A percentile compares a stretch with the other conserved stretches of the same genome.
Conservation (phyloP, 2,113 vertebrate species). For the human (Homo sapiens) region DNA sequence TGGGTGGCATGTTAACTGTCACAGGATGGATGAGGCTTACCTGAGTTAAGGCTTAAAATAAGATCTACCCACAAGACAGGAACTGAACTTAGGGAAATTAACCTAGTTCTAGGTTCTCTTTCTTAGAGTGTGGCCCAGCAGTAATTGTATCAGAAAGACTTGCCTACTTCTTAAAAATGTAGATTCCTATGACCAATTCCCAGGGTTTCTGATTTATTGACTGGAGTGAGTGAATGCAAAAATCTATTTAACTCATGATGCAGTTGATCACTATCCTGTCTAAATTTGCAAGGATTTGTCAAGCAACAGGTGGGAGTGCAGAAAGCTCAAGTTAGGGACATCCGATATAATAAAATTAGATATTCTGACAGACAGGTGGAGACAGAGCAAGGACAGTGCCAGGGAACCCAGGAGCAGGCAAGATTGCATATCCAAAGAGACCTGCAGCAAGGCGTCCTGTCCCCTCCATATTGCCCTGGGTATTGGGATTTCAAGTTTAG, state of each 20-base stretch:
- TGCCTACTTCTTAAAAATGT: neutral
- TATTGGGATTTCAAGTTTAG: neutral
- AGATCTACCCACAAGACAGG: neutral
- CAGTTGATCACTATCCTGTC: neutral
- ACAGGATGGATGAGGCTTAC: neutral
- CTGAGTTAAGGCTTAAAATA: neutral
- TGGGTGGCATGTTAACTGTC: neutral
- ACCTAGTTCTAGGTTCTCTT: neutral
- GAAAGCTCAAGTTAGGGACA: neutral
- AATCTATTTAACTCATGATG: neutral
- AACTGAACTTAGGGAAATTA: neutral
- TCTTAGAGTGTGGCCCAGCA: neutral
- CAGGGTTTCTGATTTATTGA: neutral
- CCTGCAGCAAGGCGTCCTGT: neutral
- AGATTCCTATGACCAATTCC: neutral
- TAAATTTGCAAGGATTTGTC: neutral
- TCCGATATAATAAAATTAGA: neutral
- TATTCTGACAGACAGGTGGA: neutral
- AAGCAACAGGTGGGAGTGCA: neutral
- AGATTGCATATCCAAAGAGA: neutral
- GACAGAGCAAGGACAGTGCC: neutral
- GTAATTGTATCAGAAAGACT: neutral
- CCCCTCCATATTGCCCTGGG: neutral
- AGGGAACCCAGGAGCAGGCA: neutral
- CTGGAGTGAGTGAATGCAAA: neutral